Conservation (phyloP, 2,797 vertebrate genomes). For the Centropyge bicolor region DNA sequence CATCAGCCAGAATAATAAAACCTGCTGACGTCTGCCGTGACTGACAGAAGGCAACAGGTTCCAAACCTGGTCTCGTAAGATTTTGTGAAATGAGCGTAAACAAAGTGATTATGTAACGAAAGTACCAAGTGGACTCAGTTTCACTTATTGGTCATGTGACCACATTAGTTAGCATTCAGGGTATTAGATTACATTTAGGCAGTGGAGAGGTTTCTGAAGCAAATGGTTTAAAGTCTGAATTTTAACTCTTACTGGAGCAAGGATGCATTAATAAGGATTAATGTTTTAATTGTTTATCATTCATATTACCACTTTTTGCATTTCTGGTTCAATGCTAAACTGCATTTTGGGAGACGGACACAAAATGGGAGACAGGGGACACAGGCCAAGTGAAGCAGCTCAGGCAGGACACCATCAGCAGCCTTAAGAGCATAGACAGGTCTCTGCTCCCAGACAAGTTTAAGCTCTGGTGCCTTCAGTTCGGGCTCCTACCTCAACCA, state of each 20-base stretch:
- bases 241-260: not conserved
- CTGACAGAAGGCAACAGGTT: not conserved
- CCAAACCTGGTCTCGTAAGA: not conserved
- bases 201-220: not conserved
- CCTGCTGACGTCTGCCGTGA: slow-evolving; percentile 18
- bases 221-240: not conserved
- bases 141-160: not conserved
- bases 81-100: slow-evolving; percentile 3
- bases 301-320: no score
- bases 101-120: not conserved
- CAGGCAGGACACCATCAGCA: no score
- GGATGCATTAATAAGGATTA: no score
- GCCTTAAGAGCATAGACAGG: no score
- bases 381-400: no score
- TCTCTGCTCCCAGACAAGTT: no score
- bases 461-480: no score
- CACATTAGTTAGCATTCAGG: not conserved
- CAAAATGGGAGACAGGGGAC: no score
- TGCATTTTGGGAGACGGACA: no score
- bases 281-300: no score
- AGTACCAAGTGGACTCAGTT: not conserved
- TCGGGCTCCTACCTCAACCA: no score
- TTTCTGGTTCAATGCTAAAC: no score
- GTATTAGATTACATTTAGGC: not conserved
- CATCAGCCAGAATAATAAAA: not conserved